Percentiles rank a stretch among this genome's conserved stretches.
Conservation (phyloP, 2,113 vertebrate species). For the Mus spicilegus region DNA sequence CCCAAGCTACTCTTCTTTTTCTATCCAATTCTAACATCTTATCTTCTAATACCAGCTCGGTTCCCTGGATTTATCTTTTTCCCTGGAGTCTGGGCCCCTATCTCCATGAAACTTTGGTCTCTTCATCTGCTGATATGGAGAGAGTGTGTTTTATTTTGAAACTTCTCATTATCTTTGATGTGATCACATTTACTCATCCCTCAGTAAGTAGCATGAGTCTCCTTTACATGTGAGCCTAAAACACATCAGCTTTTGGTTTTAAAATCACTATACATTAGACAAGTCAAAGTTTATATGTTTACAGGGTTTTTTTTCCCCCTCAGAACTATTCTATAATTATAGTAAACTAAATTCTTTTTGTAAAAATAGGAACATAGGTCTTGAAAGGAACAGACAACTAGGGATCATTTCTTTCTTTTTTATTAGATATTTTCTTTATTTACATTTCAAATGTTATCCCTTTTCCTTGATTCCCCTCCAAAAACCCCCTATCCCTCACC, state of each 20-base stretch:
- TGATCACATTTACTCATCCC: neutral
- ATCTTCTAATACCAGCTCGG: neutral
- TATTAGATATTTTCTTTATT: no score
- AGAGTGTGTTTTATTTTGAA: slow-evolving; percentile 9
- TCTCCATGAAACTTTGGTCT: neutral
- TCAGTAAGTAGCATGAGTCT: neutral
- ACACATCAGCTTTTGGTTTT: neutral
- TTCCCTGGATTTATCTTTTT: neutral
- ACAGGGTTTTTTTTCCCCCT: neutral
- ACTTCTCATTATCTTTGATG: neutral
- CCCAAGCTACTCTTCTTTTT: neutral
- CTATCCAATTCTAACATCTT: neutral
- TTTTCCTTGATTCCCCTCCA: no score
- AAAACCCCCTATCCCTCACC: no score
- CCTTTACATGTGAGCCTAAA: slow-evolving; percentile 10
- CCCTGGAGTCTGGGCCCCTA: neutral
- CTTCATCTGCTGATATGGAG: neutral
- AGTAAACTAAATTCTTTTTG: neutral
- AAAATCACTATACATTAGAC: slow-evolving; percentile 8
- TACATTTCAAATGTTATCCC: no score
- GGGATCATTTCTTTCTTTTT: neutral
- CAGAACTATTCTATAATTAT: neutral
- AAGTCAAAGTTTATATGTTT: neutral
- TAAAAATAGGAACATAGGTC: slow-evolving; percentile 8
- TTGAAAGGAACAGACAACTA: neutral